Base-by-base conservation (phyloP, 1,140 invertebrate genomes). In the Hyles euphorbiae region DNA sequence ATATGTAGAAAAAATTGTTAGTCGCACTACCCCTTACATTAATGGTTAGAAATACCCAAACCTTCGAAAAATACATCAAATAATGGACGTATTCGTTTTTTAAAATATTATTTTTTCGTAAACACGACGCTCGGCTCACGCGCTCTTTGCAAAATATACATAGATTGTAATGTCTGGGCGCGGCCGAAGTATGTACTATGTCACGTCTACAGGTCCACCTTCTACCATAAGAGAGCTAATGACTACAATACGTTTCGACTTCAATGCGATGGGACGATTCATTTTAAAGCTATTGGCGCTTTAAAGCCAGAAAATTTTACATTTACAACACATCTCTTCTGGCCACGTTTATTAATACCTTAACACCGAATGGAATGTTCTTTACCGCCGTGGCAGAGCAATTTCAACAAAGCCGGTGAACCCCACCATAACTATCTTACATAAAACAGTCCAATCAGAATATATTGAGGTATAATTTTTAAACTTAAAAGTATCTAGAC, bases 1-100 rank as follows among this genome's bases (percentile, higher is more conserved):
- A 22, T 43, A 32, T 54, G 22, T 3, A 34, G 7, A 34, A 34
- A 34, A 65, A 72, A 67, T 46, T 84, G 83, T 87, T 87, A 87
- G 82, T 87, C 70, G 68, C 74, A 73, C 65, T 74, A 79, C 78
- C 83, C 76, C 77, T 81, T 84, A 82, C 63, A 70, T 67, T 83
- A 86, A 77, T 76, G 77, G 76, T 87, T 87, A 85, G 72, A 55
- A 56, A 76, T 78, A 80, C 82, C 84, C 78, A 87, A 87, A 81
- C 84, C 82, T 72, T 74, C 58, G 65, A 69, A 77, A 75, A 78
- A 78, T 79, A 75, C 64, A 71, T 58, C 58, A 48, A 59, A 60
- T 51, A 64, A 59, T 69, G 67, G 70, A 72, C 65, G 65, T 68
- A 57, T 67, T 60, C 36, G 34, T 52, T 63, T 67, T 56, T 58